A percentile compares a stretch with the other conserved stretches of the same genome.
phyloP scores from a whole-genome alignment of 2,888 invertebrate species.

The Scrobipalpa costella region DNA sequence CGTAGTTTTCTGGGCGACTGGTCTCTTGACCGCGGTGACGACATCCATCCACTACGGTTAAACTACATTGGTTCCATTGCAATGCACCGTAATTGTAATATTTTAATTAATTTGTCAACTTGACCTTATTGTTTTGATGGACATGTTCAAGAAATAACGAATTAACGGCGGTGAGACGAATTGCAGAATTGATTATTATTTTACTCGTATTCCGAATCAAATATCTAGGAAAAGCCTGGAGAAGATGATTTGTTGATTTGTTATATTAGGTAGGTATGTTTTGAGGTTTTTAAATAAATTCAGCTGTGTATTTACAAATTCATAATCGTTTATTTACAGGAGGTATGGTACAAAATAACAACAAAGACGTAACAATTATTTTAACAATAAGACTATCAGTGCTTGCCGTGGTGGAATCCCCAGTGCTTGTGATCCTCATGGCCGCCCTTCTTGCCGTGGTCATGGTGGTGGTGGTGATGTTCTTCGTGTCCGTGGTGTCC shows the following conservation, averaged over 20 bases:
- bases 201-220: background rate
- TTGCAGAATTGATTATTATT: too few relatives aligned
- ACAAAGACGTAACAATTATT: slow-evolving; percentile 54
- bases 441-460: slow-evolving; percentile 89
- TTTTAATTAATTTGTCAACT: slow-evolving; percentile 39
- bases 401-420: slow-evolving; percentile 84
- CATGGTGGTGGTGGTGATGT: slow-evolving; percentile 87
- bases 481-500: slow-evolving; percentile 89
- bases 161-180: background rate
- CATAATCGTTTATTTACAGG: slow-evolving; percentile 65
- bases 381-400: slow-evolving; percentile 59
- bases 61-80: slow-evolving; percentile 70
- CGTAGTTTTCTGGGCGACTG: slow-evolving; percentile 77
- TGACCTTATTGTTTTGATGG: slow-evolving; percentile 23
- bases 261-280: background rate
- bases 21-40: slow-evolving; percentile 63
- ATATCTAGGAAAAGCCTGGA: too few relatives aligned
- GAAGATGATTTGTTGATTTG: too few relatives aligned
- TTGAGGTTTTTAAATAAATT: background rate
- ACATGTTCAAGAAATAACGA: background rate
- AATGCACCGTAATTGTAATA: slow-evolving; percentile 35
- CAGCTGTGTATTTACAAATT: slow-evolving; percentile 27
- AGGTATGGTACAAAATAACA: slow-evolving; percentile 57
- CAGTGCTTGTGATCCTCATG: slow-evolving; percentile 88
- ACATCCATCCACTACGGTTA: slow-evolving; percentile 65